Base-by-base conservation (phyloP, 2,113 vertebrate species). In the Gymnarchus niloticus region DNA sequence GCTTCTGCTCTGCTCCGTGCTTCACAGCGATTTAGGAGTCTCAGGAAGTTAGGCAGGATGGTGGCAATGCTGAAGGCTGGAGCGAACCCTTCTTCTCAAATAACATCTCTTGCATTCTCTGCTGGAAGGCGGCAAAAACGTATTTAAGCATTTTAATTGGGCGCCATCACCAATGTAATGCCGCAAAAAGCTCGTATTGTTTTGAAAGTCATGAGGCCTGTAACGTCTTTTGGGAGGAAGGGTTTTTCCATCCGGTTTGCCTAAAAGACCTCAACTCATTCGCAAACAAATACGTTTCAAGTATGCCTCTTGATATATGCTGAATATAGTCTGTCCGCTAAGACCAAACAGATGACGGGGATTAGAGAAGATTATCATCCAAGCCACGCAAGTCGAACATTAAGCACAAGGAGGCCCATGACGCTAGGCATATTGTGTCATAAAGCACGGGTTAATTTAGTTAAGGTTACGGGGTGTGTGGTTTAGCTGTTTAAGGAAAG, bases 231-330 rank as follows among this genome's bases (percentile, higher is more conserved):
- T 52, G 17, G 61, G 59, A 10, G 23, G 48, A 49, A 23, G 65
- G 33, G 8, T 73, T 28, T 28, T 14, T n/a, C 73, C 56, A 28
- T 21, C 7, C 2, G 65, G 51, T 81, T 85, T 85, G 85, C 52
- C 85, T 57, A 1, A 14, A 23, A 46, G 85, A 52, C 85, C 56
- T 81, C n/a, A 19, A 56, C 19, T 28, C 9, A 25, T 85, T 48
- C 78, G 54, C 76, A 56, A 80, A 48, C 23, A 85, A 81, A 85
- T 57, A 65, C 6, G 41, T 19, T 77, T 85, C 37, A 48, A 81
- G 54, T 56, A 10, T 3, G n/a, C 3, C 6, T 10, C 83, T 37
- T 65, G 73, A 51, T 14, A 33, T 61, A 33, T 0, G 77, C 21
- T 51, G 48, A 84, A 65, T 54, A 17, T 6, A 48, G 37, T 46